Evolutionary conservation across 2,888 invertebrate species (phyloP), one percentile per base, ranked within the genome.

Genomic region (Cremastinae sp.): DNA sequence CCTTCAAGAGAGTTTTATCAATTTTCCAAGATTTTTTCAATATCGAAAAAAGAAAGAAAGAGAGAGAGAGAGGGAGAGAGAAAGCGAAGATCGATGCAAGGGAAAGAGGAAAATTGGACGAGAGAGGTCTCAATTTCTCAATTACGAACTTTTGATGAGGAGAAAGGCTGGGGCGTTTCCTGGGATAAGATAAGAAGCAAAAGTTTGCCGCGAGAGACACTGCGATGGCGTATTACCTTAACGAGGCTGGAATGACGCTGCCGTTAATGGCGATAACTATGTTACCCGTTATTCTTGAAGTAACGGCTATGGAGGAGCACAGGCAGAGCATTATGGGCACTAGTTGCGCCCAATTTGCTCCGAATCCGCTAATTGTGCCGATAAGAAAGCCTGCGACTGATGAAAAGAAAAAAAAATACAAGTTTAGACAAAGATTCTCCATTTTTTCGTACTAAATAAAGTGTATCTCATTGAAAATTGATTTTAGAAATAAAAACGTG

Each of bases 191-290:
- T n/a, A n/a, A n/a, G n/a, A n/a, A n/a, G n/a, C n/a, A n/a, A n/a
- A n/a, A n/a, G n/a, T n/a, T n/a, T n/a, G n/a, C n/a, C n/a, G n/a
- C n/a, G 34, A 43, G 53, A 28, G 56, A 8, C 58, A 66, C n/a
- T n/a, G n/a, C n/a, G n/a, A n/a, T n/a, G 38, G 56, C 20, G 69
- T 59, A 80, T 86, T 85, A 89, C 89, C 89, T 88, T 82, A 88
- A 82, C 36, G 81, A 80, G 61, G 78, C 71, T 70, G 89, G 88
- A 81, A 89, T 85, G 80, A 87, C 83, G 80, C 85, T 83, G 79
- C 80, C 79, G 78, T 85, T 88, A 76, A 86, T 79, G 45, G 84
- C 83, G 76, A 81, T 84, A 80, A 89, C 84, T 79, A 84, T 82
- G 79, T 88, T 89, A 80, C 84, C 82, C 72, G 86, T 81, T 83